Evolutionary conservation across 2,113 vertebrate species (phyloP).

Genomic region (Eurypyga helias): DNA sequence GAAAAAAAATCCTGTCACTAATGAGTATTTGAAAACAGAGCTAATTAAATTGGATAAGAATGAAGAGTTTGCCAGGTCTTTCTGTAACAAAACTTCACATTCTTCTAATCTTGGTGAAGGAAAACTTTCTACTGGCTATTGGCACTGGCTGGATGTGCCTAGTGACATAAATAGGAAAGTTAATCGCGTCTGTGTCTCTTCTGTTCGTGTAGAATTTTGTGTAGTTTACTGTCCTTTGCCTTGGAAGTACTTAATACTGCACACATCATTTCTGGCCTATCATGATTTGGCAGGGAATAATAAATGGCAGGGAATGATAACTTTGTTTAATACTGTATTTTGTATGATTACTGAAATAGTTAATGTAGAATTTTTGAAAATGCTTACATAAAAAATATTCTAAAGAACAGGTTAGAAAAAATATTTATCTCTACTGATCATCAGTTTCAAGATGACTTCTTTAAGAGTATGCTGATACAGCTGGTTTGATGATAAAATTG

Average conservation of each 20-base stretch:
- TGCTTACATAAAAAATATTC: neutral
- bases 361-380: neutral
- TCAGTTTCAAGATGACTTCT: neutral
- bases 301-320: neutral
- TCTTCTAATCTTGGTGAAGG: neutral
- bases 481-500: too few species aligned
- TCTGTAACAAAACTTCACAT: conserved; percentile 6
- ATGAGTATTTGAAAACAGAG: conserved; percentile 53
- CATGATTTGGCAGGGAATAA: neutral
- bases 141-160: neutral
- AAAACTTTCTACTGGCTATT: neutral
- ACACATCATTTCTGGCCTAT: neutral
- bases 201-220: neutral
- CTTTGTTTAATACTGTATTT: neutral
- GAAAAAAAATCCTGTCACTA: conserved; percentile 25
- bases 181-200: neutral
- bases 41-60: conserved; percentile 63
- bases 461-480: neutral
- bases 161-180: neutral
- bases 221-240: neutral
- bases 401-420: neutral
- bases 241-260: neutral
- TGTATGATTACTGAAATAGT: neutral
- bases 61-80: conserved; percentile 33
- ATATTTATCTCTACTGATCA: neutral